Evolutionary conservation across 2,113 vertebrate genomes (phyloP), one percentile per base, ranked within the genome.

Genomic region (Campylomormyrus numenius): DNA sequence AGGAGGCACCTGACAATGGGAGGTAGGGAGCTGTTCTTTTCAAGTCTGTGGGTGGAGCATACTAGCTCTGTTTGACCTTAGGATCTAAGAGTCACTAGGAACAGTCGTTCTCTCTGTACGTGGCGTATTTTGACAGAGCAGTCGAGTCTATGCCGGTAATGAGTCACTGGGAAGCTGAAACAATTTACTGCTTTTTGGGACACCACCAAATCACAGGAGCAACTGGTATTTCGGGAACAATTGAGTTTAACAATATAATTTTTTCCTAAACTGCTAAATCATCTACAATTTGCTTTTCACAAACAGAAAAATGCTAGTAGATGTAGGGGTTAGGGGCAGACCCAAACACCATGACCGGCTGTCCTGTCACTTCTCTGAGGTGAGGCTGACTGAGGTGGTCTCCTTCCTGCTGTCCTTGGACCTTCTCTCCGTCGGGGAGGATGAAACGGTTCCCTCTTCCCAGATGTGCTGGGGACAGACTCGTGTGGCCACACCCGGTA

Each of bases 371-470:
- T 70, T 95, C 88, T 96, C 96, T 0, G 96, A 96, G 91, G 94
- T 96, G 89, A 96, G 45, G 91, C 96, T 96, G 92, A 94, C 94
- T 2, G 95, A 96, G 6, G 94, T 94, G 70, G 95, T 96, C 84
- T 97, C 96, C 90, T 95, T 96, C 0, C 95, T 95, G 21, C 96
- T 95, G 92, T 95, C 95, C 88, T 93, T 94, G 0, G 95, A 96
- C 92, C 93, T 95, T 91, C 94, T 95, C 84, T 95, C 95, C 1
- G 93, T 95, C 24, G 96, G 95, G 4, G 95, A 96, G 62, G 94
- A 95, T 2, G 95, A 95, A 0, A 94, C 94, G 3, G 96, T 96
- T 91, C 95, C 96, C 90, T 96, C 96, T 58, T 96, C 96, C 96
- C 96, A 96, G 1, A 95, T 96, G 87, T 91, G 94, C 89, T 96